phyloP scores from a whole-genome alignment of 2,888 invertebrate genomes.

The Orthosia incerta region DNA sequence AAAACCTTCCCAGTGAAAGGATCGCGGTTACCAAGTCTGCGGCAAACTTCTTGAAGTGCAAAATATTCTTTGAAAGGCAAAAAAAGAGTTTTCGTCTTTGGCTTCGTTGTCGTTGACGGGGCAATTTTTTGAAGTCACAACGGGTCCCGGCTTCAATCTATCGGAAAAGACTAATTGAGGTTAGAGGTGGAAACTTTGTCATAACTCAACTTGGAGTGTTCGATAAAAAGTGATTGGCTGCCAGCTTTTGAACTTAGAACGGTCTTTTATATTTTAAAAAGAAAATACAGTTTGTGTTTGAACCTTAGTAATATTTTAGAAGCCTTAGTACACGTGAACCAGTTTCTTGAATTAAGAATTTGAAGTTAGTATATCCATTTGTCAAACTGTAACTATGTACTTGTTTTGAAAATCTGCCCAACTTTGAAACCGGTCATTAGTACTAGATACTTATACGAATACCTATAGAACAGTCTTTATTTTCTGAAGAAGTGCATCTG shows the following conservation, averaged over 20 bases:
- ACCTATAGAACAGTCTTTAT: neutral
- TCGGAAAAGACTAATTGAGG: conserved; percentile 40
- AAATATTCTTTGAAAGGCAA: conserved; percentile 39
- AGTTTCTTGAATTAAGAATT: no score
- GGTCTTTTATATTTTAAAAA: neutral
- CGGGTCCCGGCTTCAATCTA: conserved; percentile 23
- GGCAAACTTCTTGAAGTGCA: conserved; percentile 44
- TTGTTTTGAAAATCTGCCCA: no score
- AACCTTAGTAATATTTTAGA: neutral
- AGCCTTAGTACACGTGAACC: neutral
- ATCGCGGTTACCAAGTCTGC: conserved; percentile 33
- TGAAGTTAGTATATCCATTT: no score
- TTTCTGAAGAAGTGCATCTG: neutral
- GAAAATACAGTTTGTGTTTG: neutral
- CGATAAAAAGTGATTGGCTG: conserved; percentile 36
- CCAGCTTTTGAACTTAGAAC: conserved; percentile 16
- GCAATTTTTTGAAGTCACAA: conserved; percentile 31
- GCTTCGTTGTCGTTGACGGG: conserved; percentile 20
- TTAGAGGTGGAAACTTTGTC: conserved; percentile 35
- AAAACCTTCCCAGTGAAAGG: conserved; percentile 53
- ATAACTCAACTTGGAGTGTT: neutral
- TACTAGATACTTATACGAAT: no score
- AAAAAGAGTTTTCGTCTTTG: conserved; percentile 32
- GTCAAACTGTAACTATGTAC: neutral
- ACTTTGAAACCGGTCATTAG: no score